phyloP scores from a whole-genome alignment of 2,888 invertebrate species.

The Dynastes grantii region DNA sequence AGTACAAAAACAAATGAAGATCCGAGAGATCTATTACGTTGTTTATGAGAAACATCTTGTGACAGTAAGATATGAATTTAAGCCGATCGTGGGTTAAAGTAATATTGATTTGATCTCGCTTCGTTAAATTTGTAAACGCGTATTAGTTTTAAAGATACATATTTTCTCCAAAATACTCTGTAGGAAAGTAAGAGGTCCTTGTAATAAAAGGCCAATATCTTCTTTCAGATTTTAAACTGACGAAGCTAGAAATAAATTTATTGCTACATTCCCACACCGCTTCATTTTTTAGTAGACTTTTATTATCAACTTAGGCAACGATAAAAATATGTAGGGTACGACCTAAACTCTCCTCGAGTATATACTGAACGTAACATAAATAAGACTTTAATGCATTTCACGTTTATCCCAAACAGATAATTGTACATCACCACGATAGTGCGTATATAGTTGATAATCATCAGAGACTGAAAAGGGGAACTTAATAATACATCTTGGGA shows the following conservation, averaged over 20 bases:
- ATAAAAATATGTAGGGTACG: conserved; percentile 10
- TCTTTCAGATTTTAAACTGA: conserved; percentile 1
- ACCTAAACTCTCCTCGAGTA: not conserved
- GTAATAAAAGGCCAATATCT: too few relatives aligned
- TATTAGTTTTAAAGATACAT: too few relatives aligned
- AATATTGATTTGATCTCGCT: too few relatives aligned
- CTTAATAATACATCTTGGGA: conserved; percentile 29
- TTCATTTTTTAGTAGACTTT: conserved; percentile 34
- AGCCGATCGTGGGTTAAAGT: too few relatives aligned
- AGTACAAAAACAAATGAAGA: conserved; percentile 5
- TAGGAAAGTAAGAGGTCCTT: too few relatives aligned
- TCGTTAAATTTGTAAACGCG: too few relatives aligned
- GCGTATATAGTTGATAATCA: conserved; percentile 21
- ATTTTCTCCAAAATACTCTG: too few relatives aligned
- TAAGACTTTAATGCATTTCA: conserved; percentile 41
- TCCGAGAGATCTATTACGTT: not conserved
- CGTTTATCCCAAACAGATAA: conserved; percentile 29
- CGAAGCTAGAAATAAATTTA: conserved; percentile 3
- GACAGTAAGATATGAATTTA: not conserved
- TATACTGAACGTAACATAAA: conserved; percentile 18
- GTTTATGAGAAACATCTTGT: not conserved
- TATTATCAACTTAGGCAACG: conserved; percentile 37
- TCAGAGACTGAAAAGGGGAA: conserved; percentile 27
- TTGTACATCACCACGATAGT: conserved; percentile 27
- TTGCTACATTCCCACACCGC: conserved; percentile 24